phyloP scores from a whole-genome alignment of 2,797 vertebrate genomes.

The Syngnathus rostellatus region DNA sequence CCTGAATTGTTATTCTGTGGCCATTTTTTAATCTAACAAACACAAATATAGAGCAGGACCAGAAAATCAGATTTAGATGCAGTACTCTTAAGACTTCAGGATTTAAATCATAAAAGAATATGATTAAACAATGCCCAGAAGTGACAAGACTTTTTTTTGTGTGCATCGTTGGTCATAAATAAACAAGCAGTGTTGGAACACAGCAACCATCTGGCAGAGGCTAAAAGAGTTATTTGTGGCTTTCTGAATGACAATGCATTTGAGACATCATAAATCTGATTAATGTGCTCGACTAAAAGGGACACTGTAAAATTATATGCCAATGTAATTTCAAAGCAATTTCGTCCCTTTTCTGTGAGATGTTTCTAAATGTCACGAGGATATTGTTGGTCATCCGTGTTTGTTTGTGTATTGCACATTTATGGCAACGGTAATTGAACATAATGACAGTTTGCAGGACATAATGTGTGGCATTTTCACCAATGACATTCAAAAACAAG shows the following conservation, averaged over 20 bases:
- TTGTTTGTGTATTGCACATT: slow-evolving; percentile 27
- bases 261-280: slow-evolving; percentile 38
- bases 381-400: slow-evolving; percentile 29
- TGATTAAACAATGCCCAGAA: slow-evolving; percentile 41
- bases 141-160: slow-evolving; percentile 35
- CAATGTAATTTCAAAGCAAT: slow-evolving; percentile 24
- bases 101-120: slow-evolving; percentile 42
- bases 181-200: slow-evolving; percentile 31
- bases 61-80: slow-evolving; percentile 34
- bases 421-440: slow-evolving; percentile 36
- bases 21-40: slow-evolving; percentile 19
- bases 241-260: slow-evolving; percentile 25
- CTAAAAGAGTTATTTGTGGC: slow-evolving; percentile 30
- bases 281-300: slow-evolving; percentile 30
- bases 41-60: slow-evolving; percentile 4
- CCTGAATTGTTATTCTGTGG: slow-evolving; percentile 1
- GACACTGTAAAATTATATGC: slow-evolving; percentile 25
- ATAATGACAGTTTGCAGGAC: slow-evolving; percentile 33
- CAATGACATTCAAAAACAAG: slow-evolving; percentile 29
- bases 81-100: slow-evolving; percentile 30
- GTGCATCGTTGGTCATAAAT: slow-evolving; percentile 37
- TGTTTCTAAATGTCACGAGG: slow-evolving; percentile 37
- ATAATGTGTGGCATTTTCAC: slow-evolving; percentile 41
- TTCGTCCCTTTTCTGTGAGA: slow-evolving; percentile 15
- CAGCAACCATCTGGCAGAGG: slow-evolving; percentile 25